Conservation (phyloP, 1,140 invertebrate species). For the Philopotamus ludificatus region DNA sequence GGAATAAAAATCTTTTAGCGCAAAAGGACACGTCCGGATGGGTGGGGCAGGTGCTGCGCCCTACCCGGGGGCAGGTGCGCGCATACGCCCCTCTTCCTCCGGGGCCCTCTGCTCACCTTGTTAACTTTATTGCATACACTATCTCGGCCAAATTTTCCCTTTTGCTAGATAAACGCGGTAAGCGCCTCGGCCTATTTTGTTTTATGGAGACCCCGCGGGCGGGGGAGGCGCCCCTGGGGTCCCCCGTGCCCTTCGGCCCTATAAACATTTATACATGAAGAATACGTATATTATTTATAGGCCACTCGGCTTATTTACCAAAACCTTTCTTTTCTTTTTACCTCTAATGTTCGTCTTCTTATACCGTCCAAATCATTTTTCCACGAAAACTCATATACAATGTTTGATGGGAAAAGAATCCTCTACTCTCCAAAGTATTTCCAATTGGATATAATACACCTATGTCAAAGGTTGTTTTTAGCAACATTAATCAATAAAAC, state of each 20-base stretch:
- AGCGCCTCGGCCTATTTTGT: conserved; percentile 39
- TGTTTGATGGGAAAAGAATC: no score
- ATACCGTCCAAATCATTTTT: conserved; percentile 23
- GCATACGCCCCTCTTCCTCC: not conserved
- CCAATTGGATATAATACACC: no score
- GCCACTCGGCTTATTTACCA: conserved; percentile 33
- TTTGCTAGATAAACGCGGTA: conserved; percentile 38
- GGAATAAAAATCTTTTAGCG: conserved; percentile 4
- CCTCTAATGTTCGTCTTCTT: conserved; percentile 34
- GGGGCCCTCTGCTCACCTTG: conserved; percentile 28
- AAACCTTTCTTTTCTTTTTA: conserved; percentile 20
- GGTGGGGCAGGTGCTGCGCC: not conserved
- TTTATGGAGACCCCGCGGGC: conserved; percentile 26
- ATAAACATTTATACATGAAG: conserved; percentile 35
- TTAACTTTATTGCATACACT: conserved; percentile 40
- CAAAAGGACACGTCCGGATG: not conserved
- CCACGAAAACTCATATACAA: no score
- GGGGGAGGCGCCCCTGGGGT: not conserved
- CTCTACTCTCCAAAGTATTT: no score
- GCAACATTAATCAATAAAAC: no score
- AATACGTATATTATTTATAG: conserved; percentile 38
- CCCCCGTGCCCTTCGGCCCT: not conserved
- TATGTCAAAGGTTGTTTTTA: no score
- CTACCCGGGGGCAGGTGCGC: not conserved
- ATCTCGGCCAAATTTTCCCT: conserved; percentile 36